Percentiles rank a stretch among this genome's conserved stretches.
Conservation (phyloP, 1,140 invertebrate genomes). For the Orchestia grillus region DNA sequence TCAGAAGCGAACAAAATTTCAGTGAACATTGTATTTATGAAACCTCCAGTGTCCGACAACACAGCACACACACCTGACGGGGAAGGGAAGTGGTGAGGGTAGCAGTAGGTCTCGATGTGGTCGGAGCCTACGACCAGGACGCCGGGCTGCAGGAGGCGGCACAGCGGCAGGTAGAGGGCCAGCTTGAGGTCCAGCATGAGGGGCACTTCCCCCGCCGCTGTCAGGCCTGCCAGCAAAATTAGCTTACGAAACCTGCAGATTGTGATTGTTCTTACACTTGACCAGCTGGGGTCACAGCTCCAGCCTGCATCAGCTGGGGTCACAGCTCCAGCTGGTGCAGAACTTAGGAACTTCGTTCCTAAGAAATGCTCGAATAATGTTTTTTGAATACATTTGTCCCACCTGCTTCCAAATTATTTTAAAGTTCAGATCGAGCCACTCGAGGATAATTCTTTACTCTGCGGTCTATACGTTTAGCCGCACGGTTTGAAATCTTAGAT, state of each 20-base stretch:
- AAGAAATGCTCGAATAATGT: too few relatives aligned
- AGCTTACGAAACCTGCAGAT: not conserved
- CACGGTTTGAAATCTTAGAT: too few relatives aligned
- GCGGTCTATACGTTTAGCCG: too few relatives aligned
- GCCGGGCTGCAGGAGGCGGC: slow-evolving; percentile 58
- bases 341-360: too few relatives aligned
- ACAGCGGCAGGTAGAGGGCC: slow-evolving; percentile 66
- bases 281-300: too few relatives aligned
- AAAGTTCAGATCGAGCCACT: too few relatives aligned
- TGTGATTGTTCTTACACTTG: not conserved
- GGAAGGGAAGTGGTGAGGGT: not conserved
- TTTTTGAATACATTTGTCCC: too few relatives aligned
- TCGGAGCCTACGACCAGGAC: slow-evolving; percentile 62
- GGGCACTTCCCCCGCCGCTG: slow-evolving; percentile 29
- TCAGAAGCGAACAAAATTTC: not conserved
- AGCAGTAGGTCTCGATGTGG: slow-evolving; percentile 64
- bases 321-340: too few relatives aligned
- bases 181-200: slow-evolving; percentile 67
- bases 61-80: not conserved
- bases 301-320: too few relatives aligned
- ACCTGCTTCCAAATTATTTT: too few relatives aligned
- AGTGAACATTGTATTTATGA: not conserved
- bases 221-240: not conserved
- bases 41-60: not conserved
- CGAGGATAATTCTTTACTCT: too few relatives aligned